phyloP scores from a whole-genome alignment of 2,113 vertebrate genomes.

The Carollia perspicillata region DNA sequence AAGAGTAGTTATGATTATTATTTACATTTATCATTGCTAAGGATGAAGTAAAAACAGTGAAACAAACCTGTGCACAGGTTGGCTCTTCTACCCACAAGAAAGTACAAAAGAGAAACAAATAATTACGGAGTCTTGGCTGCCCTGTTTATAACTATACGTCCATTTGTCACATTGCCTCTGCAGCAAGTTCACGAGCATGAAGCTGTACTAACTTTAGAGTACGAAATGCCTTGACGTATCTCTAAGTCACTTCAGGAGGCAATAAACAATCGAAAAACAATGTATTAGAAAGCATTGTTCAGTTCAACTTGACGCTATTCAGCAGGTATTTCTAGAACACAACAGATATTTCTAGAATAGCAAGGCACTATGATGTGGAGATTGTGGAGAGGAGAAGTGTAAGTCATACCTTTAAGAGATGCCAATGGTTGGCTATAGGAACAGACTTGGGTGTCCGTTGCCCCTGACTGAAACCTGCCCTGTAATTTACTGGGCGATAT shows the following conservation, averaged over 20 bases:
- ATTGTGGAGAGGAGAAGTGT: background rate
- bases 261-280: background rate
- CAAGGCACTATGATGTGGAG: background rate
- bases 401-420: background rate
- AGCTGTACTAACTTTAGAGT: background rate
- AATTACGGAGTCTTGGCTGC: fast-evolving
- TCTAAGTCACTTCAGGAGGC: background rate
- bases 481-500: too few species aligned
- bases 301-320: background rate
- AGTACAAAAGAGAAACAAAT: background rate
- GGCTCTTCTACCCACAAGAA: background rate
- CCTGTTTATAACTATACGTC: background rate
- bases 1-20: background rate
- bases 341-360: background rate
- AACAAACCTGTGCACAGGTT: background rate
- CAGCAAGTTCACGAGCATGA: background rate
- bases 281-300: background rate
- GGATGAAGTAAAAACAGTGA: background rate
- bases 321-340: slow-evolving; percentile 4
- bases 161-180: background rate
- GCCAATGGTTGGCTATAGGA: background rate
- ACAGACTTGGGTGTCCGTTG: background rate
- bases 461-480: background rate
- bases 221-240: background rate
- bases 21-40: background rate